Percentiles rank a stretch among this genome's conserved stretches.
Conservation (phyloP, 2,113 vertebrate genomes). For the Thryonomys swinderianus region DNA sequence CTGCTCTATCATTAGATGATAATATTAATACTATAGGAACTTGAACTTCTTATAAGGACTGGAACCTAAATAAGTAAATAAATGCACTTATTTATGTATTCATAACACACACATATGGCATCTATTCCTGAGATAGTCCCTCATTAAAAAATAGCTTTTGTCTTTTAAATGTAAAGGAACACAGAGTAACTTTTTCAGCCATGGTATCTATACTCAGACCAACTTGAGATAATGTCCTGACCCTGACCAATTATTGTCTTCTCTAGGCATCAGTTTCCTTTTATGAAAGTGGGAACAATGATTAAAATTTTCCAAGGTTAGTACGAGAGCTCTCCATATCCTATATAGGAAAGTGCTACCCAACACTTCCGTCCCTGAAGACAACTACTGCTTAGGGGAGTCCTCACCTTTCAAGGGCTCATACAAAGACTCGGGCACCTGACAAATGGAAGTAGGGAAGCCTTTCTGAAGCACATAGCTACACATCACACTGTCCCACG, state of each 20-base stretch:
- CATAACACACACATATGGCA: neutral
- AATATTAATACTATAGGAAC: neutral
- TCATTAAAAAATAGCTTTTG: neutral
- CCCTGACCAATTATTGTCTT: constrained; percentile 25
- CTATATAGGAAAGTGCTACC: neutral
- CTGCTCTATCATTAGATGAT: constrained; percentile 22
- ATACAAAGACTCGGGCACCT: neutral
- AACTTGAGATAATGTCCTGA: neutral
- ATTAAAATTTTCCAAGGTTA: neutral
- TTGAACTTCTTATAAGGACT: neutral
- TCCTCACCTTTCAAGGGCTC: neutral
- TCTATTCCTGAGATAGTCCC: constrained; percentile 5
- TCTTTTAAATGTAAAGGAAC: neutral
- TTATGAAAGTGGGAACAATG: neutral
- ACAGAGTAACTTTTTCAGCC: neutral
- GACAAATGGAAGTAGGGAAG: neutral
- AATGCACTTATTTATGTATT: neutral
- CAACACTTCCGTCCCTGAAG: neutral
- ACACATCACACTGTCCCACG: neutral
- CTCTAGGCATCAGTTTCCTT: neutral
- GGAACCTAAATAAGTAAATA: neutral
- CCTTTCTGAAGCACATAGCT: neutral
- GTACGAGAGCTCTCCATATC: neutral
- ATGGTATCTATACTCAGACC: constrained; percentile 28
- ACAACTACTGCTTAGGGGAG: neutral